Evolutionary conservation across 1,140 invertebrate genomes (phyloP).

Genomic region (Macrosteles quadrilineatus): DNA sequence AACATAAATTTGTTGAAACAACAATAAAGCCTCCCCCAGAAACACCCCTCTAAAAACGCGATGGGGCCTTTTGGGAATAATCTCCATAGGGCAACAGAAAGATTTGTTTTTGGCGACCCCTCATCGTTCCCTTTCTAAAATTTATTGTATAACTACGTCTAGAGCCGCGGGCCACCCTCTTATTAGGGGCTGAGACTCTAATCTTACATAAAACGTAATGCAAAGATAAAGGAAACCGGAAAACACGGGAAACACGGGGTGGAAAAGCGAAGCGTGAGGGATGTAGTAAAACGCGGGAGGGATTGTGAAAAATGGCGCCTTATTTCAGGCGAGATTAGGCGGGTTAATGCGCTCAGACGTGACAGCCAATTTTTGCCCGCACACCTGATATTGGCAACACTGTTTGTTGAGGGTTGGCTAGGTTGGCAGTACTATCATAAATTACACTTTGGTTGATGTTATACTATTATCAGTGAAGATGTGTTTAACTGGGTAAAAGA

Average conservation of each 20-base stretch:
- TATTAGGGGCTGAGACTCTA: neutral
- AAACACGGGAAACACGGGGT: neutral
- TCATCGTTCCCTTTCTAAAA: slow-evolving; percentile 5
- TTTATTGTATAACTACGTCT: slow-evolving; percentile 28
- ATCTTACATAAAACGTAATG: slow-evolving; percentile 14
- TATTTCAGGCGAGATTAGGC: slow-evolving; percentile 11
- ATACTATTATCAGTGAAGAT: too few species aligned
- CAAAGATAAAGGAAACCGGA: slow-evolving; percentile 5
- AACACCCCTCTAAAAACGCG: neutral
- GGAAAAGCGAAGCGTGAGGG: slow-evolving; percentile 1
- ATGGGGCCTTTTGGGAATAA: slow-evolving; percentile 30
- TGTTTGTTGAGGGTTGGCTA: too few species aligned
- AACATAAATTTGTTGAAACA: slow-evolving; percentile 28
- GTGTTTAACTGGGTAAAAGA: too few species aligned
- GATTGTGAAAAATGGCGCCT: slow-evolving; percentile 19
- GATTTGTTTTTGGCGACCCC: slow-evolving; percentile 32
- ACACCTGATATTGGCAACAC: too few species aligned
- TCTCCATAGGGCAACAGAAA: slow-evolving; percentile 26
- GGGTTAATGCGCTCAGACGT: neutral
- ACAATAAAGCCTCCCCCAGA: slow-evolving; percentile 15
- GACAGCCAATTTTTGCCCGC: too few species aligned
- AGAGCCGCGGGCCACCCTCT: neutral
- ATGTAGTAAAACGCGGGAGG: neutral
- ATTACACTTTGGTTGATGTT: too few species aligned
- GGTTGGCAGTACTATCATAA: too few species aligned